A percentile compares a stretch with the other conserved stretches of the same genome.
Evolutionary conservation across 2,888 invertebrate genomes (phyloP).

Genomic region (Cryptophagus acutangulus): DNA sequence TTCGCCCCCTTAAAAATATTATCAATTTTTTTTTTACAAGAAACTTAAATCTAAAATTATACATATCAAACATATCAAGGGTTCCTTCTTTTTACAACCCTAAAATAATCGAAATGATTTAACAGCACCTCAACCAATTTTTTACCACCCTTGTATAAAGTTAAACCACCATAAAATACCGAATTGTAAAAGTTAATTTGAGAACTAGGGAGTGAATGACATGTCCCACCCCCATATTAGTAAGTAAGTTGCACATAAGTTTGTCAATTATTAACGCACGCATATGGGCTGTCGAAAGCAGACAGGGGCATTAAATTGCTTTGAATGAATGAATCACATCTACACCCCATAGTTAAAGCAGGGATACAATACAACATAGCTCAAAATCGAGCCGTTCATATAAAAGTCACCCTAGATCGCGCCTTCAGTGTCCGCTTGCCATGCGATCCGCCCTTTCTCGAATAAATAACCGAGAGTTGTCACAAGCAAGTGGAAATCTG

Average conservation of each 20-base stretch:
- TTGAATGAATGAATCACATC: conserved; percentile 16
- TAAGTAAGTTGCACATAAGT: conserved; percentile 9
- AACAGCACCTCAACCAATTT: no score
- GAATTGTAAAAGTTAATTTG: no score
- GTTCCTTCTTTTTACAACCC: no score
- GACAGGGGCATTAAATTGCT: conserved; percentile 13
- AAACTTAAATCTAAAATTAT: no score
- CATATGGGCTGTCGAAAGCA: conserved; percentile 5
- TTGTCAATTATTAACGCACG: conserved; percentile 14
- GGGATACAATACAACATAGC: conserved; percentile 13
- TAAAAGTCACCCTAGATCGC: conserved; percentile 16
- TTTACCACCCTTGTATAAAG: no score
- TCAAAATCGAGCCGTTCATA: no score
- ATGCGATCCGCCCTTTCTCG: conserved; percentile 17
- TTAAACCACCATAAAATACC: no score
- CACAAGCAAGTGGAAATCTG: conserved; percentile 26
- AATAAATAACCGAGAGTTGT: conserved; percentile 25
- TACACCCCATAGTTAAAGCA: conserved; percentile 11
- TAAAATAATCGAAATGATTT: no score
- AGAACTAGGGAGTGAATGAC: no score
- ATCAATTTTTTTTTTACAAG: no score
- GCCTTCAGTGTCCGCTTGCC: conserved; percentile 5
- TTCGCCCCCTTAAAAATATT: no score
- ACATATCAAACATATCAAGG: no score
- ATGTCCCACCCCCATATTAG: conserved; percentile 8